Conservation (phyloP, 2,797 vertebrate genomes). For the Florisuga fusca region DNA sequence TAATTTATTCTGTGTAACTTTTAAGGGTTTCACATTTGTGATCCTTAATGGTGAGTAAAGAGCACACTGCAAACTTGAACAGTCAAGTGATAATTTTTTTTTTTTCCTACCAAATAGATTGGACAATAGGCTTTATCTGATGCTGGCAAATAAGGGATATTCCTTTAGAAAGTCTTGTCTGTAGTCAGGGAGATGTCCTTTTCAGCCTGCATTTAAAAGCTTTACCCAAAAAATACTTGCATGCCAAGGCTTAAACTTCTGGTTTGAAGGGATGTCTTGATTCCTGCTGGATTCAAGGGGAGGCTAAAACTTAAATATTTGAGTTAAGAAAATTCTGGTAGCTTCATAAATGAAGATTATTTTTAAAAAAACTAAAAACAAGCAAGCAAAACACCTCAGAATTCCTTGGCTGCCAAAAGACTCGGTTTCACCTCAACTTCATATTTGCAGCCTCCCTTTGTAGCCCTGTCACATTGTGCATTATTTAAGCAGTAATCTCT, state of each 20-base stretch:
- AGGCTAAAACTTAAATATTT: neutral
- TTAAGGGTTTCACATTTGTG: neutral
- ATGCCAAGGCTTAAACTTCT: neutral
- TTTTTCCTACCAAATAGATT: neutral
- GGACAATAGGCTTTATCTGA: neutral
- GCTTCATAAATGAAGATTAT: slow-evolving; percentile 51
- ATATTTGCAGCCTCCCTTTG: slow-evolving; percentile 57
- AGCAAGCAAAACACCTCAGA: neutral
- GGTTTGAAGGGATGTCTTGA: neutral
- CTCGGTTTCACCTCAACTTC: slow-evolving; percentile 56
- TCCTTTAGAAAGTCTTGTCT: neutral
- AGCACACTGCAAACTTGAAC: neutral
- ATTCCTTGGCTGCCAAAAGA: slow-evolving; percentile 65
- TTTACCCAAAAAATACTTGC: neutral
- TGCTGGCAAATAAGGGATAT: neutral
- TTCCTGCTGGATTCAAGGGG: slow-evolving; percentile 22
- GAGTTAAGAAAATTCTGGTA: slow-evolving; percentile 53
- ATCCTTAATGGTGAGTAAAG: neutral
- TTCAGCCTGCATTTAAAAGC: neutral
- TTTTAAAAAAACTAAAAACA: slow-evolving; percentile 9
- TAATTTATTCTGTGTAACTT: slow-evolving; percentile 23
- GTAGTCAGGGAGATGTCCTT: neutral
- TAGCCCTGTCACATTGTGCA: slow-evolving; percentile 40
- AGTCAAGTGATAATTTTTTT: neutral
- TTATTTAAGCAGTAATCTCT: slow-evolving; percentile 75